Conservation (phyloP, 2,888 invertebrate genomes). For the Leptinotarsa tumamoca region DNA sequence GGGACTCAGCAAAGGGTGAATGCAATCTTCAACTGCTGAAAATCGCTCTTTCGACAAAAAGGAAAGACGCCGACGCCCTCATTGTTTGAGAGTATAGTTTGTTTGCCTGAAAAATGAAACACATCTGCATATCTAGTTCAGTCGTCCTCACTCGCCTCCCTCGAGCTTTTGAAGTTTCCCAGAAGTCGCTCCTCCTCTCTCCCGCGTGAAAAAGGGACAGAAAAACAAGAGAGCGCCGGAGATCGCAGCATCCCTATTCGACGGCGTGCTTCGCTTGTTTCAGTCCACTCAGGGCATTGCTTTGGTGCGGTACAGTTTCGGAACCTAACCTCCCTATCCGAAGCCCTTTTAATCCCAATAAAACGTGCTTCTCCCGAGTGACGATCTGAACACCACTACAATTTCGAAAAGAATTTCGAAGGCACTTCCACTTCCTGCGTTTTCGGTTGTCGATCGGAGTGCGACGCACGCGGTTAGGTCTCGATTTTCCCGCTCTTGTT, state of each 20-base stretch:
- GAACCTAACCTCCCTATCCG: conserved; percentile 62
- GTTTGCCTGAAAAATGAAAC: conserved; percentile 20
- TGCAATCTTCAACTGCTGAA: background rate
- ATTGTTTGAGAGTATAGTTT: conserved; percentile 29
- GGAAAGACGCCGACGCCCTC: conserved; percentile 14
- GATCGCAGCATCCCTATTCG: conserved; percentile 57
- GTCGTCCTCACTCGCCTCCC: conserved; percentile 9
- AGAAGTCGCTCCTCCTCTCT: conserved; percentile 31
- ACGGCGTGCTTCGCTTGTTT: conserved; percentile 34
- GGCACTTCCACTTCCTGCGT: background rate
- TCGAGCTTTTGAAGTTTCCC: conserved; percentile 16
- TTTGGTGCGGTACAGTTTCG: conserved; percentile 59
- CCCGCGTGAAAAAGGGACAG: conserved; percentile 43
- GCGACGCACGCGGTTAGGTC: conserved; percentile 8
- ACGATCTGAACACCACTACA: conserved; percentile 19
- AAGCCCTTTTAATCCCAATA: conserved; percentile 55
- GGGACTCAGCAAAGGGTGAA: too few species aligned
- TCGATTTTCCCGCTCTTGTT: conserved; percentile 22
- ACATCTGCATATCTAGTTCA: conserved; percentile 40
- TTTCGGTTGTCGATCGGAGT: conserved; percentile 4
- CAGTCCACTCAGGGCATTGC: conserved; percentile 63
- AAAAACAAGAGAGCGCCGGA: conserved; percentile 50
- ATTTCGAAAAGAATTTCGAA: background rate
- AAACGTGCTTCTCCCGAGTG: conserved; percentile 51
- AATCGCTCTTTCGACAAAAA: background rate